Evolutionary conservation across 2,888 invertebrate genomes (phyloP).

Genomic region (Liposcelis brunnea): DNA sequence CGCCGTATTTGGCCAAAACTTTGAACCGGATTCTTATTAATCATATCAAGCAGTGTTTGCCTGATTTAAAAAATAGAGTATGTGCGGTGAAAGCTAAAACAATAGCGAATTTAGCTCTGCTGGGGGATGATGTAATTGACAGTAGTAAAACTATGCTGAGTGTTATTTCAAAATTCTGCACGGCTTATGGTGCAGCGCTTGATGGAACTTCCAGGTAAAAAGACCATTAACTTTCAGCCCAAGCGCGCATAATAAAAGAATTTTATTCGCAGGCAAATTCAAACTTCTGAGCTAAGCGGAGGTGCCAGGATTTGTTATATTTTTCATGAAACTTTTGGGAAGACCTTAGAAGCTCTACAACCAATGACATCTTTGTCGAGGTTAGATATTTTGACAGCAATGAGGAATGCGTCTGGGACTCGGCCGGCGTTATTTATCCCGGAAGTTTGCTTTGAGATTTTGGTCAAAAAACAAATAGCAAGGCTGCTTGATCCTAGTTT

Average conservation of each 20-base stretch:
- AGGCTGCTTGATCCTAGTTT: constrained; percentile 41
- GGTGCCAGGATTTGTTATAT: constrained; percentile 47
- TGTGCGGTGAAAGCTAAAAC: constrained; percentile 40
- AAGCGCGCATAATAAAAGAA: too few relatives aligned
- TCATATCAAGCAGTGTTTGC: constrained; percentile 43
- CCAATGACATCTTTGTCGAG: constrained; percentile 38
- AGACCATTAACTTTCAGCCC: too few relatives aligned
- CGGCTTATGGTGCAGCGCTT: constrained; percentile 41
- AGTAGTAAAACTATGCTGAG: constrained; percentile 40
- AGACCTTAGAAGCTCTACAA: constrained; percentile 36
- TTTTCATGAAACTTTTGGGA: constrained; percentile 45
- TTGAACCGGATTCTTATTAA: constrained; percentile 41
- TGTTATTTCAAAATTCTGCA: constrained; percentile 45
- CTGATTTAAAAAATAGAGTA: constrained; percentile 38
- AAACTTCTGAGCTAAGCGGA: constrained; percentile 33
- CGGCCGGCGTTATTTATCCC: constrained; percentile 28
- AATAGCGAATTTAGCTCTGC: constrained; percentile 36
- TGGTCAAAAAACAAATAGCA: constrained; percentile 46
- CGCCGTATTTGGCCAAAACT: constrained; percentile 37
- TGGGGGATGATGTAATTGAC: constrained; percentile 39
- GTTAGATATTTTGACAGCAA: constrained; percentile 43
- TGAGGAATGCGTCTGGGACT: constrained; percentile 41
- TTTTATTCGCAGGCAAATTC: constrained; percentile 33
- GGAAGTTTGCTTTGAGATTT: constrained; percentile 40
- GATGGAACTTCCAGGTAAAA: constrained; percentile 31